phyloP scores from a whole-genome alignment of 2,888 invertebrate species.

The Sarcophaga subvicina region DNA sequence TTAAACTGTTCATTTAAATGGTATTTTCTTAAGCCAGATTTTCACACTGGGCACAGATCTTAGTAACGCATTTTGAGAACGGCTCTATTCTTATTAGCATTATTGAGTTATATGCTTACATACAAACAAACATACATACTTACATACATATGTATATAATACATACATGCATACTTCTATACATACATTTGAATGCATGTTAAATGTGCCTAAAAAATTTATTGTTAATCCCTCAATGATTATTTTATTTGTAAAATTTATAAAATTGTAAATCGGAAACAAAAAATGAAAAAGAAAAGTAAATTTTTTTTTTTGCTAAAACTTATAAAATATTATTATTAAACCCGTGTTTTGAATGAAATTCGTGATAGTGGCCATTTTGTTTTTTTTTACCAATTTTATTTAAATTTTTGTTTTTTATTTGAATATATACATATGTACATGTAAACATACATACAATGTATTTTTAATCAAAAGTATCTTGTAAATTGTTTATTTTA shows the following conservation, averaged over 20 bases:
- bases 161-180: not conserved
- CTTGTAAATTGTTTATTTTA: constrained; percentile 43
- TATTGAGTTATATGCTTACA: not conserved
- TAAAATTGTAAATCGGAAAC: constrained; percentile 24
- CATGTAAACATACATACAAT: not conserved
- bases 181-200: not conserved
- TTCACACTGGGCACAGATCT: constrained; percentile 68
- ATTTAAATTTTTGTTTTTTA: not conserved
- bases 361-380: constrained; percentile 81
- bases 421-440: not conserved
- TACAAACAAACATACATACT: not conserved
- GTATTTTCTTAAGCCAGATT: too few species aligned
- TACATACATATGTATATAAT: not conserved
- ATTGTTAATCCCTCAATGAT: constrained; percentile 6
- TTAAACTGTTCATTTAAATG: too few species aligned
- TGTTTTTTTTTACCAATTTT: not conserved
- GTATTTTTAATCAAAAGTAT: constrained; percentile 56
- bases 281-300: constrained; percentile 42
- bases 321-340: constrained; percentile 44
- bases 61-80: not conserved
- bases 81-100: too few species aligned
- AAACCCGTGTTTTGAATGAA: constrained; percentile 79
- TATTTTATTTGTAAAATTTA: not conserved
- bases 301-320: constrained; percentile 33
- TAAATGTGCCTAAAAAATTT: constrained; percentile 39